phyloP scores from a whole-genome alignment of 2,113 vertebrate genomes.

The Colistium nudipinnis region DNA sequence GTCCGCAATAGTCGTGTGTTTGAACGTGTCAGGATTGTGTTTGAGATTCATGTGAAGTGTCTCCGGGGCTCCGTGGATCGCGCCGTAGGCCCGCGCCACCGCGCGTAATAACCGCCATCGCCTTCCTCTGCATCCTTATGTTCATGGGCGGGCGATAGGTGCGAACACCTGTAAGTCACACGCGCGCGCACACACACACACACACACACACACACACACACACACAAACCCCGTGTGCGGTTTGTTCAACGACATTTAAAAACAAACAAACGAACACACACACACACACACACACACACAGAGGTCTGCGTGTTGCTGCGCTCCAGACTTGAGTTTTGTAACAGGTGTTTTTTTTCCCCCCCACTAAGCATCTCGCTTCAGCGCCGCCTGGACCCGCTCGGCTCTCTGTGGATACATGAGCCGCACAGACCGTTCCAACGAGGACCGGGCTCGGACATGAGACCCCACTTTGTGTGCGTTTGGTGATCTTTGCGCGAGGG shows the following conservation, averaged over 20 bases:
- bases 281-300: too few relatives aligned
- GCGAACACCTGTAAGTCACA: too few relatives aligned
- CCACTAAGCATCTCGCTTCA: slow-evolving; percentile 21
- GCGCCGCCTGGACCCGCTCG: slow-evolving; percentile 1
- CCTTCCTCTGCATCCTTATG: too few relatives aligned
- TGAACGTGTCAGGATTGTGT: slow-evolving; percentile 25
- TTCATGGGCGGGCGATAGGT: too few relatives aligned
- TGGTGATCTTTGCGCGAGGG: slow-evolving; percentile 25
- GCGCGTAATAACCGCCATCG: too few relatives aligned
- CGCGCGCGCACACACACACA: too few relatives aligned
- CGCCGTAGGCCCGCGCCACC: too few relatives aligned
- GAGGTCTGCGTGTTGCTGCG: background rate
- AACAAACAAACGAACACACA: too few relatives aligned
- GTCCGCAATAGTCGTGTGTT: slow-evolving; percentile 32
- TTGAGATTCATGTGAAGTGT: background rate
- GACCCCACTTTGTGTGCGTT: slow-evolving; percentile 6
- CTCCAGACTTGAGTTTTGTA: slow-evolving; percentile 39
- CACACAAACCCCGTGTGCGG: too few relatives aligned
- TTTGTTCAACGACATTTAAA: background rate
- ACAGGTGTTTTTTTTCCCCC: slow-evolving; percentile 82
- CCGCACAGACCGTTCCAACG: background rate
- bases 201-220: too few relatives aligned
- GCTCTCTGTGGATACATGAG: slow-evolving; percentile 20
- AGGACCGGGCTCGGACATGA: slow-evolving; percentile 43
- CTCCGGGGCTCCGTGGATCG: too few relatives aligned